Base-by-base conservation (phyloP, 2,888 invertebrate genomes). In the Zygogramma bicolorata region DNA sequence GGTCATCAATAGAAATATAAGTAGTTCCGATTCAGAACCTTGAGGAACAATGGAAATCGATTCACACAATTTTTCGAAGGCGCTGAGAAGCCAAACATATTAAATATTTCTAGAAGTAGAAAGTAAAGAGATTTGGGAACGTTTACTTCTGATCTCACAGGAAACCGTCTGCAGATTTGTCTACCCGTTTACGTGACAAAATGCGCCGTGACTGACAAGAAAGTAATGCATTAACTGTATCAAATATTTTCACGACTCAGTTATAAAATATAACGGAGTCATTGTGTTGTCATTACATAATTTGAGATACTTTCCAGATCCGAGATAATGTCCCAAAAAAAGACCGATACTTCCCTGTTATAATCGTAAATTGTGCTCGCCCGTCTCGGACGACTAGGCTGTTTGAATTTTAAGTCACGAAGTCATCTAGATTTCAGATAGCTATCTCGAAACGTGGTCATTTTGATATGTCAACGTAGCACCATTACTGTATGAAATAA, bases 161-260 rank as follows among this genome's bases (percentile, higher is more conserved):
- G 3, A 13, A 53, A 10, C n/a, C n/a, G 53, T 53, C 53, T 25
- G 25, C 25, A n/a, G 8, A 53, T 53, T 53, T 13, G 25, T 27
- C 27, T n/a, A 53, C 15, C 53, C n/a, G n/a, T 6, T 53, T 53
- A 53, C n/a, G 27, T 53, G 22, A 53, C 8, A 27, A 53, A 53
- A 27, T 27, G 27, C n/a, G n/a, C 53, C 53, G n/a, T 53, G 53
- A 53, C 25, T 15, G 10, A 53, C 7, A 27, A 25, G 53, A 53
- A 53, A 53, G 7, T 25, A 53, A 25, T 53, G 46, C 22, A 63
- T 18, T 25, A 63, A 63, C 42, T 38, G 58, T 42, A 40, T 31
- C 59, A 59, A 65, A 71, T 65, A 60, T 63, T 59, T 68, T 63
- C 71, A 71, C 71, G 71, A 68, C 49, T 68, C 63, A 31, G 68